Conservation (phyloP, 1,140 invertebrate species). For the Marisa cornuarietis region DNA sequence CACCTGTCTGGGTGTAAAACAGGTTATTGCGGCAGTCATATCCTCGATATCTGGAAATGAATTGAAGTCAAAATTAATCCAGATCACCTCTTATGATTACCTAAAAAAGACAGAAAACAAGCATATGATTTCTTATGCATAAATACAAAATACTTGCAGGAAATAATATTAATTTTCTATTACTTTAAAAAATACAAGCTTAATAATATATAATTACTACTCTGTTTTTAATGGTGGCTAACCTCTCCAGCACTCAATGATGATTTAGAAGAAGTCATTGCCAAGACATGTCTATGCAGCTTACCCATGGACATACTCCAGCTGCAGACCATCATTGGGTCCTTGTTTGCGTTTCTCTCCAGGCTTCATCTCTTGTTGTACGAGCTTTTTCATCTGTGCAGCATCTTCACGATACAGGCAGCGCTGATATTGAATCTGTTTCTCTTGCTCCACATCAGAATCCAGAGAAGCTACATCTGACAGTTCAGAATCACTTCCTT, state of each 20-base stretch:
- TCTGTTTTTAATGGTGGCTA: too few relatives aligned
- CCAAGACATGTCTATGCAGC: constrained; percentile 1
- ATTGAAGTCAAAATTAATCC: too few relatives aligned
- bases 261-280: too few relatives aligned
- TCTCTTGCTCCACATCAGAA: constrained; percentile 65
- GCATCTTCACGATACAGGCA: constrained; percentile 62
- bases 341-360: constrained; percentile 59
- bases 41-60: constrained; percentile 57
- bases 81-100: too few relatives aligned
- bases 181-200: background rate
- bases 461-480: constrained; percentile 65
- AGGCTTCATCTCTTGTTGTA: constrained; percentile 48
- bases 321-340: constrained; percentile 58
- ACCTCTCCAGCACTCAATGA: background rate
- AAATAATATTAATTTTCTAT: too few relatives aligned
- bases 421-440: constrained; percentile 62
- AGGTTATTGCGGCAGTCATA: constrained; percentile 67
- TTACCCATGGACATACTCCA: constrained; percentile 65
- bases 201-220: background rate
- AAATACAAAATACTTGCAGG: background rate
- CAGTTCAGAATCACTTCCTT: constrained; percentile 64
- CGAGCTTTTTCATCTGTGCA: constrained; percentile 50
- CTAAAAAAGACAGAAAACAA: background rate
- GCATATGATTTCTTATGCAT: background rate
- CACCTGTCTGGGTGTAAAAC: constrained; percentile 63